phyloP scores from a whole-genome alignment of 1,140 invertebrate genomes.

The Alviniconcha marisindica region DNA sequence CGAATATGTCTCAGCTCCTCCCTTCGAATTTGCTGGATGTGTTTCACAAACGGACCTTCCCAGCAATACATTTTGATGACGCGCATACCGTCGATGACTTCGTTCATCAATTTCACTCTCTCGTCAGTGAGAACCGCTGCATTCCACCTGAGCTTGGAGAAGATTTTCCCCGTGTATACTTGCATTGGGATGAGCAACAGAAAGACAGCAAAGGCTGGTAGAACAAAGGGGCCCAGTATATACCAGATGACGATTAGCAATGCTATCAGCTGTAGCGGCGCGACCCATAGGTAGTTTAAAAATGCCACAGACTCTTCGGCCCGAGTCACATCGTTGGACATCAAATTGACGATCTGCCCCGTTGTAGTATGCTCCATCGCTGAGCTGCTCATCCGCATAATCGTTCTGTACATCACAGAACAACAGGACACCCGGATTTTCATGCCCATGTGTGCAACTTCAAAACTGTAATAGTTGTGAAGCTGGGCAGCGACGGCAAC shows the following conservation, averaged over 20 bases:
- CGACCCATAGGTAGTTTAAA: constrained; percentile 79
- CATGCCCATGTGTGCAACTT: constrained; percentile 83
- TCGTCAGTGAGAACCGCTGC: constrained; percentile 83
- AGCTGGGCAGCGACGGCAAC: constrained; percentile 84
- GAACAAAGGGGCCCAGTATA: constrained; percentile 81
- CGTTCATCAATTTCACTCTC: constrained; percentile 90
- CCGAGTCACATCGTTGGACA: constrained; percentile 88
- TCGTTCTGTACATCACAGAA: constrained; percentile 90
- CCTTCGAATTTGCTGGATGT: constrained; percentile 72
- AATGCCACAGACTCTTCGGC: constrained; percentile 80
- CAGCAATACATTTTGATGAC: constrained; percentile 89
- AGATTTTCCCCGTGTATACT: not conserved
- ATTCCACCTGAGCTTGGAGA: constrained; percentile 40
- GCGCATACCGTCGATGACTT: constrained; percentile 91
- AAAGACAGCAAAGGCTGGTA: not conserved
- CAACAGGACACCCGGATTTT: constrained; percentile 87
- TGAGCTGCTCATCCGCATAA: constrained; percentile 77
- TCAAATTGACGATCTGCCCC: constrained; percentile 93
- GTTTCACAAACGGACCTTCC: constrained; percentile 74
- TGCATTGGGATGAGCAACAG: constrained; percentile 6
- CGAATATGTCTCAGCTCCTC: too few relatives aligned
- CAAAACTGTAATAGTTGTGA: constrained; percentile 88
- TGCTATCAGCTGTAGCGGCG: constrained; percentile 84
- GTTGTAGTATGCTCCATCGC: constrained; percentile 86
- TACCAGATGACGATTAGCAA: constrained; percentile 85